Conservation (phyloP, 2,797 vertebrate genomes). For the Myotis planiceps region DNA sequence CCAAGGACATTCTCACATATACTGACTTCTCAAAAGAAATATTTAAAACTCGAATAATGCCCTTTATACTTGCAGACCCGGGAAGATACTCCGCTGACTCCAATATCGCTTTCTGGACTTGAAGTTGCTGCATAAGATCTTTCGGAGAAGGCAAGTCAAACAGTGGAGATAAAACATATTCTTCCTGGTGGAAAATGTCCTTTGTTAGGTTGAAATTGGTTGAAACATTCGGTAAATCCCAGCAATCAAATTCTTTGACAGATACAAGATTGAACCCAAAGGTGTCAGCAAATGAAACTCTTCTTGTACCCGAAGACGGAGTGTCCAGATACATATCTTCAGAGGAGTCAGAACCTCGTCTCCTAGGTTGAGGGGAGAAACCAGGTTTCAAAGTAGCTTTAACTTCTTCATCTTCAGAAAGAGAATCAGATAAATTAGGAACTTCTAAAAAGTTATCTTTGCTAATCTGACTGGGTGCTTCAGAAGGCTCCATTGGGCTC, state of each 20-base stretch:
- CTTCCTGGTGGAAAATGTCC: constrained; percentile 85
- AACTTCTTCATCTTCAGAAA: constrained; percentile 86
- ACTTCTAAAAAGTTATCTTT: constrained; percentile 89
- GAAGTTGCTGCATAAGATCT: constrained; percentile 90
- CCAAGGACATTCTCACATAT: constrained; percentile 91
- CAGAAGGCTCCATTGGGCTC: constrained; percentile 93
- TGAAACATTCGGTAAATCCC: constrained; percentile 82
- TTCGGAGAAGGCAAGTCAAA: constrained; percentile 90
- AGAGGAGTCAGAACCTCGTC: constrained; percentile 89
- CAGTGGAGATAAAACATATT: constrained; percentile 91
- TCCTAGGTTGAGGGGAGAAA: constrained; percentile 90
- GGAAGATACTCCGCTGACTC: constrained; percentile 92
- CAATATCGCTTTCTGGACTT: constrained; percentile 91
- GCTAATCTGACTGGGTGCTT: constrained; percentile 83
- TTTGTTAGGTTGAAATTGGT: constrained; percentile 76
- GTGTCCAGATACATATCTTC: constrained; percentile 90
- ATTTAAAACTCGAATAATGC: constrained; percentile 94
- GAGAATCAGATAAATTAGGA: constrained; percentile 82
- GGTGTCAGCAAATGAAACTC: constrained; percentile 97
- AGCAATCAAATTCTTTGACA: constrained; percentile 95
- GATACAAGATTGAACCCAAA: constrained; percentile 96
- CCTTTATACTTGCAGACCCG: constrained; percentile 90
- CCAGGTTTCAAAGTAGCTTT: constrained; percentile 88
- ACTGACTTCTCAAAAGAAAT: constrained; percentile 94
- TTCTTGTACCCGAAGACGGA: constrained; percentile 87